Base-by-base conservation (phyloP, 1,140 invertebrate species). In the Formica exsecta region DNA sequence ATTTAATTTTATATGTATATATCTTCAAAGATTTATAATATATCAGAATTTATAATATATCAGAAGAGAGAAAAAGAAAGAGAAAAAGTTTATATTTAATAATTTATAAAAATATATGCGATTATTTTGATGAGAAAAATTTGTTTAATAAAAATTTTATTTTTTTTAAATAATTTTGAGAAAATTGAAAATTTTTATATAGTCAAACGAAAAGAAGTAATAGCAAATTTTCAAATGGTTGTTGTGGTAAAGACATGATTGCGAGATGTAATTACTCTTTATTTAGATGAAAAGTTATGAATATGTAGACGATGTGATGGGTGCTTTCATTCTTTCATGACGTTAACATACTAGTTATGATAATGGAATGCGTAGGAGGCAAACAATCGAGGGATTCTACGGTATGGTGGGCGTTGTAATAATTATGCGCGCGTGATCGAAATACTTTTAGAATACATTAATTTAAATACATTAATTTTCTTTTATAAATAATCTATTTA, bases 251-350 rank as follows among this genome's bases (percentile, higher is more conserved):
- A 71, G 41, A 73, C 36, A 22, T 36, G 41, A 32, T 73, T 44
- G 16, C 65, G 6, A 70, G 22, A 51, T 16, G 19, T 48, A 74
- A 74, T 83, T 74, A 73, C 11, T 62, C 54, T 74, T 8, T 73
- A 68, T 80, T 36, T 25, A 41, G 54, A 59, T 83, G 19, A 61
- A 73, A 61, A 73, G n/a, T 25, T 73, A 83, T 83, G 79, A 73
- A 81, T 81, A 81, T 81, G 51, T 81, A 81, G 29, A 48, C 11
- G 1, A 38, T 4, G 16, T 11, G 19, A 70, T 11, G 51, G 25
- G 19, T 8, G 54, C 57, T 29, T 83, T 62, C 7, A 44, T 62
- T 74, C 70, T 80, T 73, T 62, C 38, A 64, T 73, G 19, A 83
- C 13, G 13, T 74, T 74, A 74, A 61, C 79, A 73, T 74, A 73